Base-by-base conservation (phyloP, 2,113 vertebrate genomes). In the Hippocampus zosterae region DNA sequence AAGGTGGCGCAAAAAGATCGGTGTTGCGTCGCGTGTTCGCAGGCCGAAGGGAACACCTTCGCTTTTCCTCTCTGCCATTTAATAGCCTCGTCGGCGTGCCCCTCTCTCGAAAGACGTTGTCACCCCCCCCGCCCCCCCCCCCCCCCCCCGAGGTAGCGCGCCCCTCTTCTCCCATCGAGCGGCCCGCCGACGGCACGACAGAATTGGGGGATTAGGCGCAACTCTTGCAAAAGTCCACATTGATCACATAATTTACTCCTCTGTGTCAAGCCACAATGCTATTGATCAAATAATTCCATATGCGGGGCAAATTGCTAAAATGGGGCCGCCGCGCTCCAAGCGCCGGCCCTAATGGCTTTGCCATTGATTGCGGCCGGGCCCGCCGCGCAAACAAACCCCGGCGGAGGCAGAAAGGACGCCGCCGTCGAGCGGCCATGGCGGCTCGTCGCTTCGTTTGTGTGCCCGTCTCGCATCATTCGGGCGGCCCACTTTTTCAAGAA, bases 171-270 rank as follows among this genome's bases (percentile, higher is more conserved):
- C 67, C 21, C 62, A 72, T 55, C 73, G 75, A 73, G 71, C 21
- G 46, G 63, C 59, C 74, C 69, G 64, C 56, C 55, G 76, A 85
- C 80, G 57, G 63, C 62, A 74, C 71, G 67, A 70, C 70, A 13
- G 52, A 71, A 7, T 37, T 44, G 42, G 42, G 73, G 52, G 70
- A 44, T 72, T 61, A 53, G 42, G 57, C 33, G 70, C 27, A 42
- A 71, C 55, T 72, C 67, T 71, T 69, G 3, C 41, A n/a, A 19
- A 80, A 79, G 74, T 77, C 78, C 73, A 67, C 87, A 93, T 91
- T 90, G 91, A 93, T 92, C 90, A 87, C 88, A 92, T 92, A 92
- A 92, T 93, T 92, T 92, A 91, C 92, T 92, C 87, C 87, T 90
- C 90, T 87, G 88, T 90, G 89, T 91, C 85, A 91, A 86, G 83